Percentiles rank a stretch among this genome's conserved stretches.
These are phyloP conservation scores for Seladonia tumulorum DNA, from an alignment of 2,888 invertebrate genomes.

Conservation along the genomic window DNA sequence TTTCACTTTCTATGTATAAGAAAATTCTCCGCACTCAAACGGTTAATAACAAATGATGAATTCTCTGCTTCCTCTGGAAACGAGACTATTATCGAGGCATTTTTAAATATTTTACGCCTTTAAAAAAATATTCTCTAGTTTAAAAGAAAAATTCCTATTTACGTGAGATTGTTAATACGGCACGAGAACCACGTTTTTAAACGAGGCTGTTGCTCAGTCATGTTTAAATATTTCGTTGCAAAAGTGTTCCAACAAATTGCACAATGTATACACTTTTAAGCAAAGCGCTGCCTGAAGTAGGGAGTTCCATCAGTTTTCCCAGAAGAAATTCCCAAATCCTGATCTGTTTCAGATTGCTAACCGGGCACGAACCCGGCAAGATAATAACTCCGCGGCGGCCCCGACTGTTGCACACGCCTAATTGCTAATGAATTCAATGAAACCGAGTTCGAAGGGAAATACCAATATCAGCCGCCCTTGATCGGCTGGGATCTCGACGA, in stretches of 20 bases:
- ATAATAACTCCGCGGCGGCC: background rate
- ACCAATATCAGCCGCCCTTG: background rate
- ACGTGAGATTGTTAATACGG: no score
- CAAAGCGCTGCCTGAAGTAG: background rate
- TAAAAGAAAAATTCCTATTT: no score
- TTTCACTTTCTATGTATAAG: no score
- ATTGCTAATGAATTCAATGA: slow-evolving; percentile 27
- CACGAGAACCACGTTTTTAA: no score
- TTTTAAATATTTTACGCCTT: no score
- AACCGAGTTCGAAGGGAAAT: background rate
- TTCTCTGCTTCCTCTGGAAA: no score
- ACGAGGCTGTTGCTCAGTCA: no score
- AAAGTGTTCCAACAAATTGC: background rate
- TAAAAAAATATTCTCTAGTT: no score
- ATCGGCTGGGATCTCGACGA: background rate
- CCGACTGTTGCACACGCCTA: slow-evolving; percentile 69
- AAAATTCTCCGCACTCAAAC: no score
- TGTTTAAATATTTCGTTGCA: background rate
- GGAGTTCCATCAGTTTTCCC: background rate
- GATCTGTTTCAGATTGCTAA: background rate
- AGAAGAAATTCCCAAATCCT: background rate
- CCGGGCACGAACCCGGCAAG: background rate
- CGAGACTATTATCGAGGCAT: no score
- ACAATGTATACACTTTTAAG: background rate
- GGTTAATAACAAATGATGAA: no score